These are phyloP conservation scores for Vipera latastei DNA, from an alignment of 2,797 vertebrate species.

Conservation along the genomic window DNA sequence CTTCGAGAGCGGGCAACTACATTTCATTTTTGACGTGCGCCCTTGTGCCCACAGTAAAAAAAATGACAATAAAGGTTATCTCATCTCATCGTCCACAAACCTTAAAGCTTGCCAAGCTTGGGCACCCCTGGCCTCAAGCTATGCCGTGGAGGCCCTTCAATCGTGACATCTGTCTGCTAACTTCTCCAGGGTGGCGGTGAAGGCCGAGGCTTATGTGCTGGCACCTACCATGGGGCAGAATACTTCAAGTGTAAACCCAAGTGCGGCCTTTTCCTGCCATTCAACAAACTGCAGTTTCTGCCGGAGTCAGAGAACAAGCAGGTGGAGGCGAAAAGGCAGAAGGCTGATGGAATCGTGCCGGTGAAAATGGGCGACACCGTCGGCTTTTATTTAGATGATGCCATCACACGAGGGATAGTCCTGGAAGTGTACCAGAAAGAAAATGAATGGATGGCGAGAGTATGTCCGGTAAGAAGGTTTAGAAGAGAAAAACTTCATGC, in stretches of 20 bases:
- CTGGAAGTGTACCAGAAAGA: slow-evolving; percentile 56
- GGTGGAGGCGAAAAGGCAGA: background rate
- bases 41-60: too few species aligned
- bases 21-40: too few species aligned
- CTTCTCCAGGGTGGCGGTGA: slow-evolving; percentile 70
- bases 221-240: fast-evolving
- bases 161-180: fast-evolving
- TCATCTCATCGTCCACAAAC: background rate
- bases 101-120: background rate
- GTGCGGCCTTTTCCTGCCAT: slow-evolving; percentile 74
- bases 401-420: slow-evolving; percentile 72
- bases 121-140: background rate
- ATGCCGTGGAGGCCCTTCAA: background rate
- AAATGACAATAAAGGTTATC: too few species aligned
- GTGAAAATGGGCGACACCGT: slow-evolving; percentile 75
- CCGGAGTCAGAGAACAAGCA: fast-evolving
- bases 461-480: slow-evolving; percentile 58
- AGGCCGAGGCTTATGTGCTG: slow-evolving; percentile 67
- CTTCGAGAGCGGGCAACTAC: too few species aligned
- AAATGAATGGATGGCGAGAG: slow-evolving; percentile 51
- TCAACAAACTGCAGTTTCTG: slow-evolving; percentile 66
- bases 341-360: background rate
- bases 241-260: slow-evolving; percentile 70
- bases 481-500: background rate
- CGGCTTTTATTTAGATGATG: slow-evolving; percentile 63